Evolutionary conservation across 30 jellyfish, hydroid and myxozoan genomes (phyloP), one percentile per base, ranked within the genome.

Genomic region (Pelagia noctiluca): DNA sequence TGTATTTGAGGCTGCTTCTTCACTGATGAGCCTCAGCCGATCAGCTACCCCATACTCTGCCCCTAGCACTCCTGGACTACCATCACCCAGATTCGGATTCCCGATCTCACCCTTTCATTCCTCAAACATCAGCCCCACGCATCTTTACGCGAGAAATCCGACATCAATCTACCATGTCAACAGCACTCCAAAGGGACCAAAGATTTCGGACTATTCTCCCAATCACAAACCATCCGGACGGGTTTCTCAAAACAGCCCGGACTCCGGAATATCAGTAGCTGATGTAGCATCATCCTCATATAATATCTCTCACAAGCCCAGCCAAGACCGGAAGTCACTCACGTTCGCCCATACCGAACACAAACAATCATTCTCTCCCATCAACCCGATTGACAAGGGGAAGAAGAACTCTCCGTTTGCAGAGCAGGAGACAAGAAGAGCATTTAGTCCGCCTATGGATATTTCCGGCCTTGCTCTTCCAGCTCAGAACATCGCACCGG

Each of bases 31-130:
- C 22, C 89, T 93, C 19, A 93, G 98, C 52, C 82, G 98, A 1
- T 87, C 97, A 46, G 96, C 95, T 49, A 93, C 98, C 0, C 98
- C 98, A 21, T 93, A 75, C 53, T 93, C 98, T 3, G 90, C 87
- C 71, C 98, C 96, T 37, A 69, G 97, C 22, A 87, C 98, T 5
- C 97, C 97, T 21, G 88, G 90, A 18, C 67, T 84, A 18, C 90
- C 88, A 25, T 93, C 98, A 26, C 98, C 98, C n/a, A 38, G 85
- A 26, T 33, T 64, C 23, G 85, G 87, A 10, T 75, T 75, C 16
- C 61, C 87, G 2, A 34, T 76, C 8, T 93, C 98, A 18, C 98
- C 98, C 26, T 85, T 72, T 36, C 78, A 52, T 34, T n/a, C 47
- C 16, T 54, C 82, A 2, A 53, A 89, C 7, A 33, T 71, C 47